Percentiles rank a stretch among this genome's conserved stretches.
These are phyloP conservation scores for Cheiracanthium punctorium DNA, from an alignment of 2,888 invertebrate genomes.

Conservation along the genomic window DNA sequence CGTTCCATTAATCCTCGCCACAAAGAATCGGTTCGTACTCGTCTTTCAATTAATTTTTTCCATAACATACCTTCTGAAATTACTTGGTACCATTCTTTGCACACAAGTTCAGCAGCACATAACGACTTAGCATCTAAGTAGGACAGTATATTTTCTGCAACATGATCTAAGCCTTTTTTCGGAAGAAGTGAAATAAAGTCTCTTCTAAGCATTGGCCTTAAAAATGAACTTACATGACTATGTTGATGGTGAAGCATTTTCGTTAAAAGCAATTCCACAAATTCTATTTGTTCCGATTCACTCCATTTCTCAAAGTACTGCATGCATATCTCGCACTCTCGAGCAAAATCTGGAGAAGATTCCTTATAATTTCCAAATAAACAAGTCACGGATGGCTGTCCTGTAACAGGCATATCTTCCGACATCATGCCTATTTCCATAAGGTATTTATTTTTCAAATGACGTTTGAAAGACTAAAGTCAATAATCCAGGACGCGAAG, in stretches of 20 bases:
- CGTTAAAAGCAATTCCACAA: conserved; percentile 94
- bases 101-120: conserved; percentile 95
- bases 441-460: neutral
- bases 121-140: conserved; percentile 97
- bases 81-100: conserved; percentile 97
- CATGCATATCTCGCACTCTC: conserved; percentile 62
- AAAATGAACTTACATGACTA: conserved; percentile 96
- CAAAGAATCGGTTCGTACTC: conserved; percentile 95
- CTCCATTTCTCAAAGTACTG: conserved; percentile 81
- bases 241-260: conserved; percentile 99
- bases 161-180: conserved; percentile 97
- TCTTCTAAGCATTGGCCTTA: conserved; percentile 98
- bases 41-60: conserved; percentile 99
- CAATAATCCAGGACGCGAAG: conserved; percentile 32
- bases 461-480: neutral
- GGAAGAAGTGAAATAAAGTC: conserved; percentile 99
- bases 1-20: conserved; percentile 98
- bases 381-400: conserved; percentile 52
- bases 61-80: conserved; percentile 98
- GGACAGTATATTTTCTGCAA: conserved; percentile 97
- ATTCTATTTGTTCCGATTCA: conserved; percentile 96
- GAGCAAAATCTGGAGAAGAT: conserved; percentile 60
- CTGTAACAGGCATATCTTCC: conserved; percentile 56
- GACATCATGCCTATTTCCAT: conserved; percentile 67
- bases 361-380: conserved; percentile 64